Base-by-base conservation (phyloP, 1,140 invertebrate genomes). In the Aphis gossypii region DNA sequence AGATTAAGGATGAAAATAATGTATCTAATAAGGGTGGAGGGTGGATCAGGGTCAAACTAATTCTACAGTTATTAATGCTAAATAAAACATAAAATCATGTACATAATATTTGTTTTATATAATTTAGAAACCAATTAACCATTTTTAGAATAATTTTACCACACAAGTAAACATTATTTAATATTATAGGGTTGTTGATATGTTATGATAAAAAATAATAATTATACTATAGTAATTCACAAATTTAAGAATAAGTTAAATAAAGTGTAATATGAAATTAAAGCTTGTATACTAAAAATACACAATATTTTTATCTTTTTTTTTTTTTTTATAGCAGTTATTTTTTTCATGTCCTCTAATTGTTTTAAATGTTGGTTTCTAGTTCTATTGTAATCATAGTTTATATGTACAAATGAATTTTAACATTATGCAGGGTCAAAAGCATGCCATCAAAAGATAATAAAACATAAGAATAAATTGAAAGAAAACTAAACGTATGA, bases 371-470 rank as follows among this genome's bases (percentile, higher is more conserved):
- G n/a, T n/a, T n/a, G 60, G 60, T 68, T 68, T 68, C 60, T 68
- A 84, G 38, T 44, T 84, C 21, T 84, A 84, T 84, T 44, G 35
- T 30, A 41, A 44, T 44, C 20, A 88, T 30, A 88, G 46, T 88
- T 51, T 88, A 35, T 92, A 83, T 21, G 4, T 92, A 92, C 25
- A 48, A 6, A 35, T 76, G 21, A 92, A 76, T 82, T 83, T 83
- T 76, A 54, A 76, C 30, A 41, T 30, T 30, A 82, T 92, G 46
- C 35, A 9, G 30, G 18, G 30, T n/a, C 46, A 88, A 48, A 54
- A 89, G 51, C 87, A 89, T 89, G 87, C 87, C 35, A 88, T 88
- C 14, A 51, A 51, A 88, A 23, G 25, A 84, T 84, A 84, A 84
- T 44, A 84, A 84, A 84, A 84, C 23, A 68, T 68, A 68, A 68